Evolutionary conservation across 2,113 vertebrate genomes (phyloP), one percentile per base, ranked within the genome.

Genomic region (Todiramphus chloris): DNA sequence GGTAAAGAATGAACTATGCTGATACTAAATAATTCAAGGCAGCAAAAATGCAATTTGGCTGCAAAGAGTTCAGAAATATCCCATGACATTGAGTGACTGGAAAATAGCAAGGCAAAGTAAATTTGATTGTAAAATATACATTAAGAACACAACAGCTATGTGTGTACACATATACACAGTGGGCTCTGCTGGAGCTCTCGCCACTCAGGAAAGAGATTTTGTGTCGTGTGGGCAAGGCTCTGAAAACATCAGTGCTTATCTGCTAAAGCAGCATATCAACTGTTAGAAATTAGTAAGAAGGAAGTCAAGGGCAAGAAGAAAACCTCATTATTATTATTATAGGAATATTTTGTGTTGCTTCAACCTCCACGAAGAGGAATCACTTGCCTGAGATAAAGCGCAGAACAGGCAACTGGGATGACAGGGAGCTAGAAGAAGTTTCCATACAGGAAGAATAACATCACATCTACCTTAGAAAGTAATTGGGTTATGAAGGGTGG

Each of bases 1-100:
- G 6, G 68, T 88, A 87, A 92, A 89, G 86, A 86, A 92, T 89
- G 72, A 93, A 89, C 28, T 70, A 46, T 70, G 44, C 39, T 88
- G 75, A 80, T 81, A 74, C 59, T 93, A 80, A 95, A 93, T 93
- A 77, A 94, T 90, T 96, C 68, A 94, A 89, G 46, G 44, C 79
- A 83, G 46, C 21, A 90, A 83, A 93, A 95, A 83, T 59, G 50
- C 28, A 83, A 67, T 95, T 92, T 92, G 68, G 93, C 90, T 89
- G 43, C 46, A 53, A 73, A 66, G 72, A 66, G 31, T 77, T 95
- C n/a, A 17, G 80, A 93, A 92, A 83, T 77, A 75, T 39, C 55
- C 83, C 59, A 39, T 87, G 25, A 78, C 89, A 55, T 66, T 41
- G 64, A 92, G 44, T 83, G 51, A 82, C 67, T 90, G 50, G 41